Base-by-base conservation (phyloP, 2,797 vertebrate species). In the Oryzias sinensis region DNA sequence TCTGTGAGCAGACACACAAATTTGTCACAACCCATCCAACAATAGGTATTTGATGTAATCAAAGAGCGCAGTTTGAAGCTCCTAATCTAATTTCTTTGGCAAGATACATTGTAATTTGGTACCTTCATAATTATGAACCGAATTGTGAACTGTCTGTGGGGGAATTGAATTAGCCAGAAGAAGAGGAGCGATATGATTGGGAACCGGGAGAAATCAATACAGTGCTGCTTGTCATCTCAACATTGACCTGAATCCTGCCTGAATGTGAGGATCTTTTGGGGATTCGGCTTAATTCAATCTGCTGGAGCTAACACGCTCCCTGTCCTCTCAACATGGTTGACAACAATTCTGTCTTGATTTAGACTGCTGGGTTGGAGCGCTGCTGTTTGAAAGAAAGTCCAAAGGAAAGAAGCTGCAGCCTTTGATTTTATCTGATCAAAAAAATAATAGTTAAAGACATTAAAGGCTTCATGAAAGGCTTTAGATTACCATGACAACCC, bases 341-440 rank as follows among this genome's bases (percentile, higher is more conserved):
- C 84, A 87, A 86, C 82, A 81, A 74, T 79, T 88, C 82, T 79
- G 82, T 88, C 89, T 89, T 89, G 83, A 88, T 88, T 88, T 87
- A 84, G 78, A 64, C 61, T 59, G 56, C 73, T 17, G 49, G 56
- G 62, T 70, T 42, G 72, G 80, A 76, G 60, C 62, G 77, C 67
- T 83, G 77, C 77, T 65, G 72, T 48, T 29, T 62, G 41, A 70
- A 45, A 50, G 24, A 41, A 37, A 63, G 59, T 60, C 67, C 18
- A 11, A 59, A 73, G 49, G 24, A 69, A 76, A 70, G 70, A 61
- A 66, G 57, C 65, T 64, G 66, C 50, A 49, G 72, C 76, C 33
- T 37, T 63, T 70, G 59, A 74, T 77, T 70, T 78, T 48, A 62
- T 76, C 59, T 47, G 61, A 63, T 66, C 61, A 18, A 22, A 22